These are phyloP conservation scores for Drosophila atroscutellata DNA, from an alignment of 2,888 invertebrate genomes.

Conservation along the genomic window DNA sequence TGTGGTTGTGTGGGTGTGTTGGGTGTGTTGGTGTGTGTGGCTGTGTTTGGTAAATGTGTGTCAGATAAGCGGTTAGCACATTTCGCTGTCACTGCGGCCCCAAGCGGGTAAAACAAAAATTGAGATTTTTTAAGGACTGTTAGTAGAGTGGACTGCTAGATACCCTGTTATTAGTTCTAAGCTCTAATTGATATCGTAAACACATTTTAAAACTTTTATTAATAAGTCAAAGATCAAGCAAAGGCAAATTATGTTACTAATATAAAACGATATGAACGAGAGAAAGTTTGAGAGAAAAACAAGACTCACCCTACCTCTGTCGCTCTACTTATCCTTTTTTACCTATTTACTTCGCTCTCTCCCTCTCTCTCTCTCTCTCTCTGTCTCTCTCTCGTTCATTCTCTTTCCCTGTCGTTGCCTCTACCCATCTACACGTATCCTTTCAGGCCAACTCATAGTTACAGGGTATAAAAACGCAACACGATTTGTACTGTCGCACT, in stretches of 20 bases:
- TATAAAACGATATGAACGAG: too few relatives aligned
- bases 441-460: background rate
- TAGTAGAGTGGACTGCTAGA: background rate
- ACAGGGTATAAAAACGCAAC: conserved; percentile 30
- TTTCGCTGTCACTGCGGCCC: conserved; percentile 56
- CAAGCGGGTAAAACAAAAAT: conserved; percentile 26
- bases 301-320: too few relatives aligned
- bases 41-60: conserved; percentile 53
- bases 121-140: background rate
- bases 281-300: too few relatives aligned
- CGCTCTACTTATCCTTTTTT: background rate
- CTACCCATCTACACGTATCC: background rate
- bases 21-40: conserved; percentile 17
- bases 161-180: background rate
- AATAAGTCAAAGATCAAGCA: background rate
- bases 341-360: background rate
- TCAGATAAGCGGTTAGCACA: conserved; percentile 74
- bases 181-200: background rate
- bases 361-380: background rate
- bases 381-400: background rate
- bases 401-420: background rate
- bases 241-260: background rate
- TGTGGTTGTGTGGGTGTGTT: conserved; percentile 1
- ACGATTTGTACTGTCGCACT: conserved; percentile 70
- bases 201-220: background rate